Evolutionary conservation across 2,888 invertebrate species (phyloP), one percentile per base, ranked within the genome.

Genomic region (Lasioglossum figueresi): DNA sequence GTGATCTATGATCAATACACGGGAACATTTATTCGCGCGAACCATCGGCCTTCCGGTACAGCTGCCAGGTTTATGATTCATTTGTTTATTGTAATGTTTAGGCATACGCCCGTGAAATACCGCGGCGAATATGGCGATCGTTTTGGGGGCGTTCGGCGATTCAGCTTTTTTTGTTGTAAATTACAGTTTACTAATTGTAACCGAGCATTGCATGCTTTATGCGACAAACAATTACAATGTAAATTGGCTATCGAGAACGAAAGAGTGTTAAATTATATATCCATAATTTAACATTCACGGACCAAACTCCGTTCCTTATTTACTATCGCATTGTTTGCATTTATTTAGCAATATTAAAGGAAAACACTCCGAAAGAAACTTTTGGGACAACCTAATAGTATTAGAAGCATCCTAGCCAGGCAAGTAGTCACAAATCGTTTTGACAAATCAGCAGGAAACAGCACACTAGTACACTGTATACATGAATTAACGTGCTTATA

Each of bases 21-120:
- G 31, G 23, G 37, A 16, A 16, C 23, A 27, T 14, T 23, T 37
- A 27, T 14, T 23, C 43, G n/a, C 73, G 40, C 40, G 59, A 37
- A 43, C 59, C 37, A 56, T 52, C n/a, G 48, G 48, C 34, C 37
- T 75, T 83, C 59, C 73, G 59, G 34, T 40, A 27, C 37, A 23
- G 48, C 74, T 52, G 84, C 14, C 52, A 31, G 48, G 75, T 71
- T 34, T n/a, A 71, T 77, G 52, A 83, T 27, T 70, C 37, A 70
- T n/a, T 16, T 37, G 37, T 52, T 70, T 52, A 70, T 77, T 52
- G 27, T 52, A 40, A 63, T 63, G 31, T 63, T 63, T 63, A 63
- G 63, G 27, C 31, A 16, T 5, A 31, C 63, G 63, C 63, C 63
- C 6, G 63, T 63, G 31, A 16, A 31, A 16, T 16, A 16, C 16